A percentile compares a stretch with the other conserved stretches of the same genome.
Conservation (phyloP, 2,797 vertebrate species). For the Cuniculus paca region DNA sequence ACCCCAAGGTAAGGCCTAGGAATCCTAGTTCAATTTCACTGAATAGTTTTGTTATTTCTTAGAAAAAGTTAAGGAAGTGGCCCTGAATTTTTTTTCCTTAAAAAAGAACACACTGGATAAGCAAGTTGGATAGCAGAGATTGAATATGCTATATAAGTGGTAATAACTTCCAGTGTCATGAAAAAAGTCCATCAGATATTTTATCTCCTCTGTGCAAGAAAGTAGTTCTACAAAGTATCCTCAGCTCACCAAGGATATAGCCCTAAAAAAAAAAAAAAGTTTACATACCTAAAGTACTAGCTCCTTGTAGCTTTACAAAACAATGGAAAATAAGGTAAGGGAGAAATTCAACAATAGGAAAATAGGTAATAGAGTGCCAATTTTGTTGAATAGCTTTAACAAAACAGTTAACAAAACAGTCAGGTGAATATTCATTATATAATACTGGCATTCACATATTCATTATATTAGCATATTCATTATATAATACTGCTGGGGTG, state of each 20-base stretch:
- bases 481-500: not conserved
- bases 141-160: slow-evolving; percentile 26
- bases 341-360: not conserved
- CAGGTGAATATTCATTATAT: not conserved
- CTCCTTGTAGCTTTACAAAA: not conserved
- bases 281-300: not conserved
- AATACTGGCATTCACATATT: not conserved
- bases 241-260: not conserved
- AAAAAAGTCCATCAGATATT: not conserved
- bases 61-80: slow-evolving; percentile 29
- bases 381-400: not conserved
- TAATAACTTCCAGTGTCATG: slow-evolving; percentile 11
- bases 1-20: not conserved
- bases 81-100: not conserved
- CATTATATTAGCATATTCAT: not conserved
- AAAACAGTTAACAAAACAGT: no score
- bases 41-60: slow-evolving; percentile 15
- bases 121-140: not conserved
- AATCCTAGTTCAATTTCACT: not conserved
- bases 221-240: slow-evolving; percentile 10
- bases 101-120: slow-evolving; percentile 44
- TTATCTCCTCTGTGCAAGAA: not conserved
- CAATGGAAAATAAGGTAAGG: not conserved
- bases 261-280: not conserved
- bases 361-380: not conserved